Evolutionary conservation across 2,888 invertebrate species (phyloP), one percentile per base, ranked within the genome.

Genomic region (Tachina grossa): DNA sequence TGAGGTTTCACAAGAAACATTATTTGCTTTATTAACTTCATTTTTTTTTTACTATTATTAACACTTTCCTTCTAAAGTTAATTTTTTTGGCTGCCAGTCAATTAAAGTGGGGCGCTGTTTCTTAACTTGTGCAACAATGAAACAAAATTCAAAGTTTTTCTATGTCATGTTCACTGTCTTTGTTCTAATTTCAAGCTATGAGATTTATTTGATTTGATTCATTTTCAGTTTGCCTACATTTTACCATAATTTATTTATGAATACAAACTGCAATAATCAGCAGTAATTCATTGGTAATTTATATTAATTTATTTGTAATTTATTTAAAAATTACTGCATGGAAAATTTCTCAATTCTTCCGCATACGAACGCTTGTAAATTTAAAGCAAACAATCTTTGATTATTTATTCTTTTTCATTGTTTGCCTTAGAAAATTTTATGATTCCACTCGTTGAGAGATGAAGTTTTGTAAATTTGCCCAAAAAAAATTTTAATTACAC

Each of bases 291-390:
- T 80, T n/a, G 13, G 16, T 74, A 80, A 80, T 80, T 80, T 74
- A 74, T 80, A 66, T 66, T 74, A 72, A 80, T 80, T 72, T 80
- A 80, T 66, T 66, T 74, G 49, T 66, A 80, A 80, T 80, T 80
- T 72, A 79, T 79, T 41, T 11, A n/a, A 66, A 45, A 74, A 59
- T 65, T 14, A 80, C 65, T 72, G 65, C 57, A 43, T 74, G 6
- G 45, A 57, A n/a, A 16, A 43, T 80, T 80, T 72, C 72, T 65
- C 39, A 80, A 80, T 49, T 72, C 72, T 80, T 80, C 80, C 80
- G 80, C 80, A 66, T 80, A 57, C 57, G 16, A 71, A 49, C 22
- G 65, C 19, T 49, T 43, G 22, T 14, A 45, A 14, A 41, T 9
- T 47, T 66, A 19, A 39, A 77, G 8, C 51, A 45, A 63, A 49